These are phyloP conservation scores for Melolontha melolontha DNA, from an alignment of 2,888 invertebrate genomes.

Conservation along the genomic window DNA sequence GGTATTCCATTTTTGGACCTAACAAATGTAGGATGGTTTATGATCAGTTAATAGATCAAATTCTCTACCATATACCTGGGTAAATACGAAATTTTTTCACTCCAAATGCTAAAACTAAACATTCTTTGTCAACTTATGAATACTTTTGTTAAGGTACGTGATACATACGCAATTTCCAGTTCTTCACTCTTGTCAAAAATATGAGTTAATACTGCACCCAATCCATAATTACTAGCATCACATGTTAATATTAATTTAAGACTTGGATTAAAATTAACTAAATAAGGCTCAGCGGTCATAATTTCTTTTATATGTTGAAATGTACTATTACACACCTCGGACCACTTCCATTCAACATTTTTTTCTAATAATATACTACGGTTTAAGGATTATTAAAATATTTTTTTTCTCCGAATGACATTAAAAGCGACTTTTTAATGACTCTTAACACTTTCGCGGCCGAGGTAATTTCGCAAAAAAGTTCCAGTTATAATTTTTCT, in stretches of 20 bases:
- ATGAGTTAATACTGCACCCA: neutral
- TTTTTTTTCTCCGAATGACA: too few relatives aligned
- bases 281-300: neutral
- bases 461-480: too few relatives aligned
- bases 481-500: too few relatives aligned
- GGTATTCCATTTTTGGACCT: neutral
- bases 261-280: neutral
- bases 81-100: constrained; percentile 4
- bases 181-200: too few relatives aligned
- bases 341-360: neutral
- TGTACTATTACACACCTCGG: too few relatives aligned
- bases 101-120: neutral
- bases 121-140: neutral
- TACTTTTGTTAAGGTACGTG: too few relatives aligned
- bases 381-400: neutral
- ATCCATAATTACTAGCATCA: constrained; percentile 2
- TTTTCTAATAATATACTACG: constrained; percentile 5
- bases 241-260: neutral
- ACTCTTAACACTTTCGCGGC: too few relatives aligned
- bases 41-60: neutral
- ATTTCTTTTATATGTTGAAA: neutral
- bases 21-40: neutral
- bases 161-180: too few relatives aligned
- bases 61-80: neutral
- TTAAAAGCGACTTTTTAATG: too few relatives aligned